These are phyloP conservation scores for Philotrypesis tridentata DNA, from an alignment of 1,140 invertebrate genomes.

Conservation along the genomic window DNA sequence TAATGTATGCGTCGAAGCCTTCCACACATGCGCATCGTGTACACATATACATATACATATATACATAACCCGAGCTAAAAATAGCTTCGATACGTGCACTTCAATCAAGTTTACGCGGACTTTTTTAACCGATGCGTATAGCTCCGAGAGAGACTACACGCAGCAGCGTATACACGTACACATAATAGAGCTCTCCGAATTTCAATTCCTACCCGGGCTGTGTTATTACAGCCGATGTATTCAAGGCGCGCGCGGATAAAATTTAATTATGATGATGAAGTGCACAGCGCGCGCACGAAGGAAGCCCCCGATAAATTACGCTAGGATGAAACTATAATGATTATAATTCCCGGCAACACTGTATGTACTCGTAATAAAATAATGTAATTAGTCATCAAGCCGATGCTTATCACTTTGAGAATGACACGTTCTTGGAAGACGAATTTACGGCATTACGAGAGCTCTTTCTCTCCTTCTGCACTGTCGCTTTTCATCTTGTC, in stretches of 20 bases:
- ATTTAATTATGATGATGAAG: slow-evolving; percentile 31
- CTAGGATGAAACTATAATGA: slow-evolving; percentile 38
- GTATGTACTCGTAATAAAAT: slow-evolving; percentile 41
- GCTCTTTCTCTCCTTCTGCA: neutral
- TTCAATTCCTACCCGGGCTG: neutral
- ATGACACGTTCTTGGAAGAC: slow-evolving; percentile 44
- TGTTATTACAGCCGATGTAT: slow-evolving; percentile 20
- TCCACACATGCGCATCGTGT: too few relatives aligned
- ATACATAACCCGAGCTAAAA: too few relatives aligned
- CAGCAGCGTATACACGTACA: too few relatives aligned
- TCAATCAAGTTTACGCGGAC: too few relatives aligned
- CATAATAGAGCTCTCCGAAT: neutral
- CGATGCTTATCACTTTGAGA: slow-evolving; percentile 46
- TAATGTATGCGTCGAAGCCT: too few relatives aligned
- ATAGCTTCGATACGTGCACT: too few relatives aligned
- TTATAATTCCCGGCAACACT: slow-evolving; percentile 35
- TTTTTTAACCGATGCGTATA: too few relatives aligned
- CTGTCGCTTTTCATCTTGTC: slow-evolving; percentile 1
- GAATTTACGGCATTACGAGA: slow-evolving; percentile 37
- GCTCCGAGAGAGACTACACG: too few relatives aligned
- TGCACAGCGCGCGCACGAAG: too few relatives aligned
- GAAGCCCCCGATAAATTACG: slow-evolving; percentile 36
- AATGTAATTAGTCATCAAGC: slow-evolving; percentile 45
- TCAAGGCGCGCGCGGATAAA: neutral
- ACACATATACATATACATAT: too few relatives aligned